Base-by-base conservation (phyloP, 2,797 vertebrate species). In the Chromobotia macracanthus region DNA sequence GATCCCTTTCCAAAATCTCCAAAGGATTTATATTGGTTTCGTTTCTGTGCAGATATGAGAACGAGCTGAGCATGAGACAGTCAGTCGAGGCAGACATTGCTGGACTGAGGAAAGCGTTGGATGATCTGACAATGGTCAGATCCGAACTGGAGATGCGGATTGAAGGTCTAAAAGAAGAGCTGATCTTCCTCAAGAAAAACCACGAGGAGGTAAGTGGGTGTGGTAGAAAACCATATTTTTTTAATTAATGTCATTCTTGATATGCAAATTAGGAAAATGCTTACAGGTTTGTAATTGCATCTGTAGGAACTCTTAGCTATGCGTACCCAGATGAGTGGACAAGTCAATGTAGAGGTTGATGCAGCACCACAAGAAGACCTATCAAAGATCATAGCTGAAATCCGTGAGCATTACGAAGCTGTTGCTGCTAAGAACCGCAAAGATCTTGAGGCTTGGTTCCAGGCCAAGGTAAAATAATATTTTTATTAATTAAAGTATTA, bases 291-390 rank as follows among this genome's bases (percentile, higher is more conserved):
- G 2, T 55, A 21, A 23, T 19, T 50, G 16, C 23, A 48, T 16
- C 15, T 53, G 19, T 67, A 96, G 95, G 95, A 96, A 74, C 92
- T 97, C 88, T 77, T 87, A 0, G 44, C 84, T 0, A 66, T 91
- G 58, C 79, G 88, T 0, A 13, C 84, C 41, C 94, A 95, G 86
- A 90, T 95, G 90, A 89, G 90, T 0, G 96, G 96, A 0, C 93
- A 95, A 19, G 91, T 98, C 80, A 92, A 90, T 0, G 96, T 98
- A 88, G 94, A 96, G 88, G 93, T 97, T 88, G 94, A 97, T 0
- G 92, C 95, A 0, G 86, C 91, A 1, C 92, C 92, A 0, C 90
- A 88, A 0, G 48, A 88, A 1, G 95, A 97, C 87, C 92, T 98
- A 7, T 84, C 38, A 16, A 92, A 90, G 71, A 16, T 94, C 80